Evolutionary conservation across 2,113 vertebrate genomes (phyloP).

Genomic region (Monopterus albus): DNA sequence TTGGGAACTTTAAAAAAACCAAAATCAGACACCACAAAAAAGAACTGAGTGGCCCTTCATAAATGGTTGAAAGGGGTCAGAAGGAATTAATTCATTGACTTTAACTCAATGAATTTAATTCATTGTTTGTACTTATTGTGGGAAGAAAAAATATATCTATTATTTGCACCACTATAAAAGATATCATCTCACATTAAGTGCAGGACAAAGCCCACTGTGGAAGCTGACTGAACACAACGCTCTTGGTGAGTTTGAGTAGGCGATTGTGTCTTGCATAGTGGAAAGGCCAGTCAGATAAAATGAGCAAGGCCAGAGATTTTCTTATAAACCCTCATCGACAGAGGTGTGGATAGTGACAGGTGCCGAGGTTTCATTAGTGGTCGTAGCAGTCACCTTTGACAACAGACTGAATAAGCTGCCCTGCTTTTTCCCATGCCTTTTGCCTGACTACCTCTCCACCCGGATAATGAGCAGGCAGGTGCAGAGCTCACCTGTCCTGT

Average conservation of each 20-base stretch:
- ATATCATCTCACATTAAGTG: neutral
- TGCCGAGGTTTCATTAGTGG: conserved; percentile 60
- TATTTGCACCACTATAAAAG: neutral
- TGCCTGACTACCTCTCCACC: conserved; percentile 38
- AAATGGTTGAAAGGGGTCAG: neutral
- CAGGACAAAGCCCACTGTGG: neutral
- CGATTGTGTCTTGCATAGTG: neutral
- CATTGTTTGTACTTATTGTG: neutral
- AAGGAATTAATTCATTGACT: neutral
- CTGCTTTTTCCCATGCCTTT: conserved; percentile 15
- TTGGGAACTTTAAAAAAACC: neutral
- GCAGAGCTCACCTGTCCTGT: conserved; percentile 50
- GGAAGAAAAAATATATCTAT: neutral
- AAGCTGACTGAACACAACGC: neutral
- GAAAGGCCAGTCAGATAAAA: neutral
- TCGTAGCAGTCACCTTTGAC: conserved; percentile 42
- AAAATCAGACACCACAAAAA: neutral
- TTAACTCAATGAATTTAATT: neutral
- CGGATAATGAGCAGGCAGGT: conserved; percentile 61
- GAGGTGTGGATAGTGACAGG: conserved; percentile 16
- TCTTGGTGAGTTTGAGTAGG: neutral
- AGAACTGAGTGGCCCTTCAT: neutral
- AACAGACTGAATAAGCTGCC: conserved; percentile 6
- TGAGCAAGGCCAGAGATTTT: neutral
- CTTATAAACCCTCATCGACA: conserved; percentile 3